Conservation (phyloP, 2,888 invertebrate genomes). For the Flabesymbios commensalis region DNA sequence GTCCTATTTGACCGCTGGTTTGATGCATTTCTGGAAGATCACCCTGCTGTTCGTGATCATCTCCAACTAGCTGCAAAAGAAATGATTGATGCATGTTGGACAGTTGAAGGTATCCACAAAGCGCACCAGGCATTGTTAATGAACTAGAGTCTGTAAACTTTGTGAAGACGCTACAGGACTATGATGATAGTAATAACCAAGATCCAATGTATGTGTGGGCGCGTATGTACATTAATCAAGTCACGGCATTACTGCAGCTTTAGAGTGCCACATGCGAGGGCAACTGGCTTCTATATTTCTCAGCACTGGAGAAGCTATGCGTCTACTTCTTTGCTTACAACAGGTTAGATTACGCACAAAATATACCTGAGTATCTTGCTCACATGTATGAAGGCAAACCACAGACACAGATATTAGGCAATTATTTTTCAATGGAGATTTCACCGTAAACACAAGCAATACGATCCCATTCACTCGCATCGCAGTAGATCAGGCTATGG, state of each 20-base stretch:
- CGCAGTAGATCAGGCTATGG: conserved; percentile 18
- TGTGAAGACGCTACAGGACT: conserved; percentile 7
- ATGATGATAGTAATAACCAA: conserved; percentile 13
- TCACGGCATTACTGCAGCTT: conserved; percentile 16
- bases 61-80: too few relatives aligned
- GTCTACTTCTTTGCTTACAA: conserved; percentile 11
- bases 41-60: not conserved
- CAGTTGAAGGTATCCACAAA: too few relatives aligned
- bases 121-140: too few relatives aligned
- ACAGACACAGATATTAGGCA: conserved; percentile 1
- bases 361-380: conserved; percentile 21
- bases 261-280: conserved; percentile 12
- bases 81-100: too few relatives aligned
- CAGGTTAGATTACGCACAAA: conserved; percentile 17
- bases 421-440: not conserved
- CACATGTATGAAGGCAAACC: conserved; percentile 7
- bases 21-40: not conserved
- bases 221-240: too few relatives aligned
- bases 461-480: conserved; percentile 7
- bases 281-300: conserved; percentile 18
- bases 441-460: conserved; percentile 6
- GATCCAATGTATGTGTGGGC: conserved; percentile 16
- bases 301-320: conserved; percentile 15
- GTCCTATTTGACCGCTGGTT: conserved; percentile 1
- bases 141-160: conserved; percentile 1